Evolutionary conservation across 2,113 vertebrate species (phyloP), one percentile per base, ranked within the genome.

Genomic region (Urocitellus parryii): DNA sequence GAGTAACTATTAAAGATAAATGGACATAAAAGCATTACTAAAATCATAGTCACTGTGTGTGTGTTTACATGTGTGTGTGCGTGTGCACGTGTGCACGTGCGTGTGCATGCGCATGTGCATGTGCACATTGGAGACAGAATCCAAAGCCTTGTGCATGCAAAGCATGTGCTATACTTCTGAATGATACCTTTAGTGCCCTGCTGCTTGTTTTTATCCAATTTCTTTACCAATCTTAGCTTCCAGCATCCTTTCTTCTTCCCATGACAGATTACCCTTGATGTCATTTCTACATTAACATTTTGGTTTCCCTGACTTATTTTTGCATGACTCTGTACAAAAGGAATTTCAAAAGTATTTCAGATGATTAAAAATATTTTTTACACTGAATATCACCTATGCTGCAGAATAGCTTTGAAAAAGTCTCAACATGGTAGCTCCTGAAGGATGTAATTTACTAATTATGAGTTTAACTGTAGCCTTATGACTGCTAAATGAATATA

Each of bases 1-100:
- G 34, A 79, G 12, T 94, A 53, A 88, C 53, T 90, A 84, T 78
- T 89, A 81, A 92, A 82, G 39, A 79, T 17, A 83, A 87, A 91
- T 4, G 84, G 17, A 72, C n/a, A 78, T 95, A 90, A 91, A 72
- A 88, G 65, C 9, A 73, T 88, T 80, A 77, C 20, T 93, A 25
- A 95, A 90, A 94, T 80, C 34, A 56, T 0, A 87, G 85, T 39
- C 45, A 68, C 74, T 76, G 81, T 90, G 65, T 14, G 65, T 67
- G 65, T 67, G 65, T 56, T n/a, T n/a, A n/a, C n/a, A n/a, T n/a
- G n/a, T 13, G 12, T 51, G 12, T 3, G 12, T 13, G 11, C 2
- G 12, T 12, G 12, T 12, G 12, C 11, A 2, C 6, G 29, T 16
- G 4, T 45, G 42, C 42, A 45, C 4, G 48, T 51, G 11, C 12